These are phyloP conservation scores for Danio choprae DNA, from an alignment of 2,797 vertebrate species.

Conservation along the genomic window DNA sequence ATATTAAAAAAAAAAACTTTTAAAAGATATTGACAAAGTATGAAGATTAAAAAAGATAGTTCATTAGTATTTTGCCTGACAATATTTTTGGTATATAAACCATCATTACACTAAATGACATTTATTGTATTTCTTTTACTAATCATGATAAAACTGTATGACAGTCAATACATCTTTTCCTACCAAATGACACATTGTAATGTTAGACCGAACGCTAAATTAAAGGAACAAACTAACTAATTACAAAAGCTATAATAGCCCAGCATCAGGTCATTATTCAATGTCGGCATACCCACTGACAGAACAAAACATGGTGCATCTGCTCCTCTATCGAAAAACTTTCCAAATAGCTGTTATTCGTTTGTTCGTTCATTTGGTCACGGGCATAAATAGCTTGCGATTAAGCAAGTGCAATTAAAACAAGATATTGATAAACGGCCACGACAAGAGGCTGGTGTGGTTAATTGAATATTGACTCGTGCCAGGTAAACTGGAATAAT, in stretches of 20 bases:
- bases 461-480: constrained; percentile 82
- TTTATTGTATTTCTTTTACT: background rate
- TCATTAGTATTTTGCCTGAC: too few species aligned
- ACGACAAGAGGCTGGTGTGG: constrained; percentile 66
- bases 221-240: background rate
- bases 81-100: too few species aligned
- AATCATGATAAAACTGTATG: background rate
- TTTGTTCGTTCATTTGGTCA: constrained; percentile 65
- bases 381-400: constrained; percentile 74
- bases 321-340: constrained; percentile 48
- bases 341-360: constrained; percentile 64
- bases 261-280: constrained; percentile 12
- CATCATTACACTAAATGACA: too few species aligned
- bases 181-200: background rate
- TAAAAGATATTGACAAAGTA: too few species aligned
- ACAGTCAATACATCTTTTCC: background rate
- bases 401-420: constrained; percentile 76
- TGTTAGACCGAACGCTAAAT: background rate
- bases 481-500: constrained; percentile 61
- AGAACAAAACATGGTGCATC: background rate
- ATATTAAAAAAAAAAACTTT: too few species aligned
- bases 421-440: constrained; percentile 76
- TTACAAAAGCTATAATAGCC: constrained; percentile 16
- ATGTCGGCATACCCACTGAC: background rate
- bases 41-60: too few species aligned